Percentiles rank a stretch among this genome's conserved stretches.
phyloP scores from a whole-genome alignment of 2,113 vertebrate genomes.

The Strix aluco region DNA sequence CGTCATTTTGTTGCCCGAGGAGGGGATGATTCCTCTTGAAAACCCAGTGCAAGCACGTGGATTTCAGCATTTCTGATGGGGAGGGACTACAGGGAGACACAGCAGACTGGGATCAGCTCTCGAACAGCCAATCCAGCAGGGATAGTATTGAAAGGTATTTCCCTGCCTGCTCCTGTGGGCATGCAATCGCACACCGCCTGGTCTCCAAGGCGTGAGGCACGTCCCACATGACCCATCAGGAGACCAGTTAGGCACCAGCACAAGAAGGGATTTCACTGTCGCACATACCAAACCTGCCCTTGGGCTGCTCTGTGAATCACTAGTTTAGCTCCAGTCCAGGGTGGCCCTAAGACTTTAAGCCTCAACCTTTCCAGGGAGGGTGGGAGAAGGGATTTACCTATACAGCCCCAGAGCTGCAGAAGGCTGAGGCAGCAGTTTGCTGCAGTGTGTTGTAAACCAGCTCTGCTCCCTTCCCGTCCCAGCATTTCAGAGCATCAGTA shows the following conservation, averaged over 20 bases:
- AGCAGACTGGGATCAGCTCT: not conserved
- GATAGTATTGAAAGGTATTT: not conserved
- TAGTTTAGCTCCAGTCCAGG: not conserved
- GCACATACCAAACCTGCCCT: not conserved
- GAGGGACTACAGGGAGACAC: not conserved
- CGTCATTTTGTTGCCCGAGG: not conserved
- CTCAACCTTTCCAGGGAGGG: rapidly evolving
- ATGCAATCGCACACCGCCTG: not conserved
- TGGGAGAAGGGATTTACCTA: not conserved
- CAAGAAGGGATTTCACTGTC: not conserved
- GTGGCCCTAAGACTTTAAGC: not conserved
- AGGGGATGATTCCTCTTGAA: not conserved
- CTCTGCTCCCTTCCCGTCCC: not conserved
- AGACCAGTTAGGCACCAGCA: not conserved
- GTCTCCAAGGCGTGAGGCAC: not conserved
- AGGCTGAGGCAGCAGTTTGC: not conserved
- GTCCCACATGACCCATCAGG: not conserved
- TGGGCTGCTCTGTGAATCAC: not conserved
- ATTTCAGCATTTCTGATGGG: not conserved
- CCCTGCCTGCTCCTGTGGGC: not conserved
- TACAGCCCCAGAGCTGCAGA: not conserved
- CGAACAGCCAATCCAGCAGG: not conserved
- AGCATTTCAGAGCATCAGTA: not conserved
- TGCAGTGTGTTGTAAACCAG: not conserved
- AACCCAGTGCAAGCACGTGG: not conserved